Evolutionary conservation across 2,888 invertebrate species (phyloP).

Genomic region (Plutella xylostella): DNA sequence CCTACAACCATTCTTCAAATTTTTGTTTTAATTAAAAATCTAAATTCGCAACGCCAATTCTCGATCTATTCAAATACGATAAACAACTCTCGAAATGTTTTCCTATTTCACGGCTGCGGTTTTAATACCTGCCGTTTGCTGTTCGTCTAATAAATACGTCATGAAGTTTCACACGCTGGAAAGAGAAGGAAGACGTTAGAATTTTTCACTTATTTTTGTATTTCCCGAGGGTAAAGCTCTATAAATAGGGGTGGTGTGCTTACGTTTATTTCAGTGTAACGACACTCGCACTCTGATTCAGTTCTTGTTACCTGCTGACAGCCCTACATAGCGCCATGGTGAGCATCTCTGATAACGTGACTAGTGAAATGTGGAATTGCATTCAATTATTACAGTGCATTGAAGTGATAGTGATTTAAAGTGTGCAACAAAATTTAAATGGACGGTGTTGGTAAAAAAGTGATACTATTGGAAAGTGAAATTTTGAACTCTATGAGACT

Average conservation of each 20-base stretch:
- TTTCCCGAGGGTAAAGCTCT: slow-evolving; percentile 44
- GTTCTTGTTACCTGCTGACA: slow-evolving; percentile 63
- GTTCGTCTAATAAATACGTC: no score
- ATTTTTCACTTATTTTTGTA: slow-evolving; percentile 65
- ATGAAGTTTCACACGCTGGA: slow-evolving; percentile 25
- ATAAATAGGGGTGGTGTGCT: slow-evolving; percentile 62
- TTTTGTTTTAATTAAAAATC: no score
- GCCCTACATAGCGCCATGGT: slow-evolving; percentile 53
- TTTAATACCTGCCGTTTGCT: no score
- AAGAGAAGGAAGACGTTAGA: slow-evolving; percentile 38
- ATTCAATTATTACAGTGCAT: slow-evolving; percentile 15
- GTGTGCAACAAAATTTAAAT: not conserved
- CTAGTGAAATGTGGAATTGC: not conserved
- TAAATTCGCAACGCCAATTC: no score
- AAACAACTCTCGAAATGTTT: no score
- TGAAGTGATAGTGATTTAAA: slow-evolving; percentile 1
- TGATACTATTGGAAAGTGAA: not conserved
- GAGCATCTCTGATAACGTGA: slow-evolving; percentile 24
- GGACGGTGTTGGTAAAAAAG: not conserved
- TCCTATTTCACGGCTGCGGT: no score
- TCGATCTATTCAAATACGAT: no score
- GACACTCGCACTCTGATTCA: slow-evolving; percentile 67
- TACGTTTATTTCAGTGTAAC: slow-evolving; percentile 61
- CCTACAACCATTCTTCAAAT: no score
- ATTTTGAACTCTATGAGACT: no score